Percentiles rank a stretch among this genome's conserved stretches.
Evolutionary conservation across 2,888 invertebrate genomes (phyloP).

Genomic region (Keiferia lycopersicella): DNA sequence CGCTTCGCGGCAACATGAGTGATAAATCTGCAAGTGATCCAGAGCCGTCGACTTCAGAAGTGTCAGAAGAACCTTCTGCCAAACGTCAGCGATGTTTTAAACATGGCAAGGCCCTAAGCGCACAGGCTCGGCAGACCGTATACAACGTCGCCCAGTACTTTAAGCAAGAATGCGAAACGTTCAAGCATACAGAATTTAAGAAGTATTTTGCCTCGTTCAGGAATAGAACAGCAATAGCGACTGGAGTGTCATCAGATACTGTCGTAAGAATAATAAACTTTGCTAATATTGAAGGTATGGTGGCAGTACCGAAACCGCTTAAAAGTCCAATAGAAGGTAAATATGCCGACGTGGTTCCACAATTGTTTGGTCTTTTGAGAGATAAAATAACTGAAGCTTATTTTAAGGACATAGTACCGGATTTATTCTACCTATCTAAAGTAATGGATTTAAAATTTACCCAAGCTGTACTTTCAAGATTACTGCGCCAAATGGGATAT

Average conservation of each 20-base stretch:
- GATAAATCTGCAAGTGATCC: neutral
- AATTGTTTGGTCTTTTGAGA: neutral
- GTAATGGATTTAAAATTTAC: neutral
- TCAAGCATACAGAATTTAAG: neutral
- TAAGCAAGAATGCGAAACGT: neutral
- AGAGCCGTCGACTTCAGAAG: neutral
- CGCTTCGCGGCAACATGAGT: no score
- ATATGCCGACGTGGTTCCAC: neutral
- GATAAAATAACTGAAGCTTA: neutral
- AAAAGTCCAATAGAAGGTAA: neutral
- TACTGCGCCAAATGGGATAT: neutral
- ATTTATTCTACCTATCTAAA: neutral
- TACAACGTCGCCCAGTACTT: neutral
- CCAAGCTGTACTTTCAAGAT: neutral
- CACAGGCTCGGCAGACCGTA: slow-evolving; percentile 3
- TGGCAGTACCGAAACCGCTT: neutral
- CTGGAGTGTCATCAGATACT: neutral
- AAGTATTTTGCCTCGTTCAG: neutral
- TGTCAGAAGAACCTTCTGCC: no score
- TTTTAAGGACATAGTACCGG: neutral
- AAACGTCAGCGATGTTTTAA: neutral
- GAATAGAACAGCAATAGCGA: neutral
- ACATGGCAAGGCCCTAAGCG: neutral
- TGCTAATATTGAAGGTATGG: neutral
- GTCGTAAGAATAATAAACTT: neutral